Conservation (phyloP, 1,140 invertebrate species). For the Rhynchophorus ferrugineus region DNA sequence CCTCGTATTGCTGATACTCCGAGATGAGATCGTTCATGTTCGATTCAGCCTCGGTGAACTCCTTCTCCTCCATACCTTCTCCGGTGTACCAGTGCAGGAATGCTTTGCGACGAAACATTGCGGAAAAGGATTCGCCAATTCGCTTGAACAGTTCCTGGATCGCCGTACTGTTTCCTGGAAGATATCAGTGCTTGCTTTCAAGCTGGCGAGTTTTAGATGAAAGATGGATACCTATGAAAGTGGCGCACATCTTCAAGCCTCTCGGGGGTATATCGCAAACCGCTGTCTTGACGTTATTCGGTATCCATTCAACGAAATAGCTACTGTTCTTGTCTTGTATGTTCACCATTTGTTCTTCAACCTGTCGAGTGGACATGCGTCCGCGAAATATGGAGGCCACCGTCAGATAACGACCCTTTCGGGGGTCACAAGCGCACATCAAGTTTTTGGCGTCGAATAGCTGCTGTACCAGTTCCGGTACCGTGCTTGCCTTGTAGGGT, state of each 20-base stretch:
- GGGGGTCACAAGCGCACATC: slow-evolving; percentile 68
- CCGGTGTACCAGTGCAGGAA: slow-evolving; percentile 67
- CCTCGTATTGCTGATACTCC: slow-evolving; percentile 78
- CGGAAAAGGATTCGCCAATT: slow-evolving; percentile 66
- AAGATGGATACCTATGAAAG: slow-evolving; percentile 47
- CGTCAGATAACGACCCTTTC: slow-evolving; percentile 52
- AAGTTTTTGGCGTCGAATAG: slow-evolving; percentile 70
- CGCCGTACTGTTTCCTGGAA: slow-evolving; percentile 54
- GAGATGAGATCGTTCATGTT: slow-evolving; percentile 78
- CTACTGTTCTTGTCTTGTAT: slow-evolving; percentile 60
- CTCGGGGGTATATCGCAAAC: slow-evolving; percentile 56
- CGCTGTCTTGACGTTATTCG: slow-evolving; percentile 56
- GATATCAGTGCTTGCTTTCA: background rate
- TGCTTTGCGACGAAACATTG: slow-evolving; percentile 67
- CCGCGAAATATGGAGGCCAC: slow-evolving; percentile 70
- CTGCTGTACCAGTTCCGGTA: slow-evolving; percentile 65
- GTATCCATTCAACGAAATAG: slow-evolving; percentile 74
- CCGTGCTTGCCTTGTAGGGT: slow-evolving; percentile 55
- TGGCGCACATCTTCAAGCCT: slow-evolving; percentile 60
- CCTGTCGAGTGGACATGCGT: slow-evolving; percentile 51
- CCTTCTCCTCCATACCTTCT: slow-evolving; percentile 75
- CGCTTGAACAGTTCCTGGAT: slow-evolving; percentile 75
- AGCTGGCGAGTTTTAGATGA: background rate
- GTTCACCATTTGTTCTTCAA: slow-evolving; percentile 63
- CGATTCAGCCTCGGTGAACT: slow-evolving; percentile 66